phyloP scores from a whole-genome alignment of 2,797 vertebrate genomes.

The Dallia pectoralis region DNA sequence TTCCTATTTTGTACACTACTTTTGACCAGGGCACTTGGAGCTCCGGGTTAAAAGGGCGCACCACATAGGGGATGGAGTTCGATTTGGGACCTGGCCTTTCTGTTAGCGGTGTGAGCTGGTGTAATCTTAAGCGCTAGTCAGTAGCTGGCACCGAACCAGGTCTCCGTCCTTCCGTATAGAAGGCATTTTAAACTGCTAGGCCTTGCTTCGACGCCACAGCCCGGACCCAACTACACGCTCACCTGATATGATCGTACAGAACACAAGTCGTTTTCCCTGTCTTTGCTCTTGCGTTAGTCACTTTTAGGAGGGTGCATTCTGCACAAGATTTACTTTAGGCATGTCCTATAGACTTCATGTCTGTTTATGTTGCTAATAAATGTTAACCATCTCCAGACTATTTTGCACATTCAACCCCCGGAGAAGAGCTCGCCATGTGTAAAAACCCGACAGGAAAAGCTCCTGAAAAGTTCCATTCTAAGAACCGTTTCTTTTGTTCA shows the following conservation, averaged over 20 bases:
- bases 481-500: background rate
- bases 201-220: slow-evolving; percentile 7
- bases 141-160: slow-evolving; percentile 16
- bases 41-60: background rate
- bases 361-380: slow-evolving; percentile 52
- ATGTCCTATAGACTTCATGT: slow-evolving; percentile 52
- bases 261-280: background rate
- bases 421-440: slow-evolving; percentile 27
- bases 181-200: background rate
- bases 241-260: slow-evolving; percentile 12
- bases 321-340: slow-evolving; percentile 24
- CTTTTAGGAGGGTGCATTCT: slow-evolving; percentile 35
- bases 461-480: background rate
- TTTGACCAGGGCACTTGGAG: too few relatives aligned
- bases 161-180: background rate
- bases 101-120: slow-evolving; percentile 42
- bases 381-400: slow-evolving; percentile 57
- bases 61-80: background rate
- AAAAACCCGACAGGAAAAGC: background rate
- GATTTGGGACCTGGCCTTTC: slow-evolving; percentile 14
- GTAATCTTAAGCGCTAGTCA: slow-evolving; percentile 37
- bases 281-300: slow-evolving; percentile 13
- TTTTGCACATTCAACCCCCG: slow-evolving; percentile 61
- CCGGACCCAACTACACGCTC: background rate
- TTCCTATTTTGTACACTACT: background rate